Evolutionary conservation across 2,797 vertebrate genomes (phyloP), one percentile per base, ranked within the genome.

Genomic region (Micromesistius poutassou): DNA sequence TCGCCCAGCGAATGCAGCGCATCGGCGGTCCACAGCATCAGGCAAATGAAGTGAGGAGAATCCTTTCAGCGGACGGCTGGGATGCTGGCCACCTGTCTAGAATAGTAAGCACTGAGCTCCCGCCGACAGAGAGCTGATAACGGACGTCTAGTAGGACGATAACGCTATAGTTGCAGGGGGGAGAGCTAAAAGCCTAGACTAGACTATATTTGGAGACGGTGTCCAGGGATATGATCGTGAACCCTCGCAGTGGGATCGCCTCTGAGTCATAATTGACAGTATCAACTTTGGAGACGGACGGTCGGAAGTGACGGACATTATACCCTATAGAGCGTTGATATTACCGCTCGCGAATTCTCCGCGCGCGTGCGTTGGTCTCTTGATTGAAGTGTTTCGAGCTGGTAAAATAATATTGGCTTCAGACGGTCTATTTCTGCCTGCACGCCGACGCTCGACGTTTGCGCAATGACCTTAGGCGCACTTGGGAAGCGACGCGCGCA

Each of bases 51-150:
- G 16, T 71, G 70, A 33, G 31, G 86, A 72, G 85, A 72, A 71
- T 71, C 81, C 73, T 46, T 84, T 33, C 84, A 50, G 81, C 25
- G 55, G 55, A 62, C 22, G 81, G 74, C 85, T 76, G 76, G 85
- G 73, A 83, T 78, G 82, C 33, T 76, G 73, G 72, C 88, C 89
- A 89, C 85, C 85, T 89, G 85, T 87, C 89, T 75, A 84, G 77
- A 77, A 85, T 78, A 66, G 78, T 76, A 68, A 82, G 25, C 79
- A 2, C 72, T 10, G 70, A 66, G 7, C 30, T 36, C 77, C 5
- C 12, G 19, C 8, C 2, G 25, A 38, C 4, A 5, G 10, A n/a
- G 6, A 46, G 8, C 28, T 2, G 28, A 30, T 9, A 30, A 30
- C 6, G 12, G 25, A 30, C 38, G 14, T n/a, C 35, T 38, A 35